Evolutionary conservation across 2,797 vertebrate species (phyloP).

Genomic region (Chanos chanos): DNA sequence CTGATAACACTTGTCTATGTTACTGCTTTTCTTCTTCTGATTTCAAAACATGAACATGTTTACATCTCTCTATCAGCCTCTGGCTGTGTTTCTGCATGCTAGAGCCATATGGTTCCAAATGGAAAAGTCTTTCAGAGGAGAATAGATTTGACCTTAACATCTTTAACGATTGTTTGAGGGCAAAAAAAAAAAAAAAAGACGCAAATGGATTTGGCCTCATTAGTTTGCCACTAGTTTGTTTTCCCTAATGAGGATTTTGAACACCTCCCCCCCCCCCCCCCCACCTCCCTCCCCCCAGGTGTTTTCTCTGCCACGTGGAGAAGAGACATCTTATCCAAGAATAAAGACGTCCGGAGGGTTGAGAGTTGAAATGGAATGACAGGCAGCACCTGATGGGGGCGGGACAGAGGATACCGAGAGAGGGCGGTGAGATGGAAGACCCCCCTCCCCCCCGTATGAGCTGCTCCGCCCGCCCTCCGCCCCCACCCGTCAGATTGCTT

Average conservation of each 20-base stretch:
- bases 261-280: neutral
- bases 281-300: constrained; percentile 21
- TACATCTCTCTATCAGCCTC: too few relatives aligned
- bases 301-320: constrained; percentile 19
- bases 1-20: too few relatives aligned
- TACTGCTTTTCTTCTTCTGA: too few relatives aligned
- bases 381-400: neutral
- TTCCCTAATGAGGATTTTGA: constrained; percentile 51
- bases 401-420: neutral
- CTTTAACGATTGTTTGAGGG: constrained; percentile 39
- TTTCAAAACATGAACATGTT: too few relatives aligned
- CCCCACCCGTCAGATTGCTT: constrained; percentile 50
- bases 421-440: constrained; percentile 18
- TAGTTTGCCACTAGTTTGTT: constrained; percentile 48
- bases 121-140: too few relatives aligned
- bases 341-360: neutral
- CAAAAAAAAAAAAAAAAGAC: too few relatives aligned
- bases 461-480: constrained; percentile 39
- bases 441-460: constrained; percentile 45
- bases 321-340: constrained; percentile 7
- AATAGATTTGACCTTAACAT: constrained; percentile 40
- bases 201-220: constrained; percentile 47
- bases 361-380: constrained; percentile 13
- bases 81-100: too few relatives aligned
- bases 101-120: too few relatives aligned